Evolutionary conservation across 2,113 vertebrate genomes (phyloP).

Genomic region (human): DNA sequence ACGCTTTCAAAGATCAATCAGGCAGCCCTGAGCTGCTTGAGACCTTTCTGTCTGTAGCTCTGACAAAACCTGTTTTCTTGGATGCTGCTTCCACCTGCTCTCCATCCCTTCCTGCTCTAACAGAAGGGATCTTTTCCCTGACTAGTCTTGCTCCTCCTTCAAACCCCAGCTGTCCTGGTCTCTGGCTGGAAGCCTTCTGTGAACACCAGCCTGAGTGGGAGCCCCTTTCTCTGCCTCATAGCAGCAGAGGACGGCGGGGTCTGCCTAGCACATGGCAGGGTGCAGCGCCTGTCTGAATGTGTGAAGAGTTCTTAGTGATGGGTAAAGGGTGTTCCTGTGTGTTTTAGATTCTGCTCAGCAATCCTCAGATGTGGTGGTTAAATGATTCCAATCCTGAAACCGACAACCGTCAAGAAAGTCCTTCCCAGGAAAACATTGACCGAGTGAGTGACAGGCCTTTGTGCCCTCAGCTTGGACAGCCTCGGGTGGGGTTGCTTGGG

Average conservation of each 20-base stretch:
- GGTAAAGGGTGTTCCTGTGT: background rate
- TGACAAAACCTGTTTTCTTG: background rate
- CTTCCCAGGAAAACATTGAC: slow-evolving; percentile 83
- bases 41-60: background rate
- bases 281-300: rapidly evolving
- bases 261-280: rapidly evolving
- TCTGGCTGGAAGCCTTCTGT: background rate
- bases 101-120: background rate
- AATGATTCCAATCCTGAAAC: slow-evolving; percentile 68
- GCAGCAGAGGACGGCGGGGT: background rate
- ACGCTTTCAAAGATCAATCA: no score
- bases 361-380: slow-evolving; percentile 79
- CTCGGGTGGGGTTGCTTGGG: rapidly evolving
- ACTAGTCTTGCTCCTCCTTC: background rate
- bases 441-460: slow-evolving; percentile 75
- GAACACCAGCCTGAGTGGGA: background rate
- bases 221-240: background rate
- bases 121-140: no score
- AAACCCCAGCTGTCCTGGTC: background rate
- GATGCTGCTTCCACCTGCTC: background rate
- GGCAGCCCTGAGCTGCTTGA: background rate
- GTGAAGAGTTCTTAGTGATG: background rate
- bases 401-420: slow-evolving; percentile 69
- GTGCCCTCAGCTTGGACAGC: rapidly evolving
- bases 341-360: slow-evolving; percentile 83